A percentile compares a stretch with the other conserved stretches of the same genome.
Evolutionary conservation across 2,797 vertebrate species (phyloP).

Genomic region (Clarias platycephalus): DNA sequence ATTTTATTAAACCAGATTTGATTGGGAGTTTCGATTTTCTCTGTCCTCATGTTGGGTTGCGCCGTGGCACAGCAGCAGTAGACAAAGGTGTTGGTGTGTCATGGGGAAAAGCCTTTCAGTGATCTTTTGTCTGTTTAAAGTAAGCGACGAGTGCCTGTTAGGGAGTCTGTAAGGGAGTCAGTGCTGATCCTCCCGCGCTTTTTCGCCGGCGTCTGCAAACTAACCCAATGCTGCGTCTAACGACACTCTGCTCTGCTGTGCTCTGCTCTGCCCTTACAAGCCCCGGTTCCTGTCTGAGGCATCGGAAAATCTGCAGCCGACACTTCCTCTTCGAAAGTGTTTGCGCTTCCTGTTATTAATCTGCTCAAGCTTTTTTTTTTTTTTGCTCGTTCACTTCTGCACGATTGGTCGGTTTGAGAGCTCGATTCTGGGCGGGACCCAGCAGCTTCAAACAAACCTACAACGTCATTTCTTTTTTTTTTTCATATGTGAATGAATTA

Average conservation of each 20-base stretch:
- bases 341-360: conserved; percentile 49
- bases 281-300: conserved; percentile 52
- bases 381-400: conserved; percentile 13
- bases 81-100: not conserved
- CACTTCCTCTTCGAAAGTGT: conserved; percentile 58
- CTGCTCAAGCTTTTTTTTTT: conserved; percentile 6
- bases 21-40: too few species aligned
- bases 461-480: not conserved
- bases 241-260: not conserved
- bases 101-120: not conserved
- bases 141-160: too few species aligned
- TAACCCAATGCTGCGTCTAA: not conserved
- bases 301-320: conserved; percentile 58
- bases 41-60: not conserved
- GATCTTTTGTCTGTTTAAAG: not conserved
- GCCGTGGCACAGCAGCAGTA: not conserved
- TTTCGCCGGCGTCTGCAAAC: not conserved
- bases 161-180: too few species aligned
- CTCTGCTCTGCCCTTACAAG: not conserved
- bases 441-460: not conserved
- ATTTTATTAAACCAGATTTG: not conserved
- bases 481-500: not conserved
- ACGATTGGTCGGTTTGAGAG: conserved; percentile 2
- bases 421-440: not conserved
- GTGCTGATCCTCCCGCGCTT: not conserved